Evolutionary conservation across 2,113 vertebrate genomes (phyloP).

Genomic region (Phaethornis superciliosus): DNA sequence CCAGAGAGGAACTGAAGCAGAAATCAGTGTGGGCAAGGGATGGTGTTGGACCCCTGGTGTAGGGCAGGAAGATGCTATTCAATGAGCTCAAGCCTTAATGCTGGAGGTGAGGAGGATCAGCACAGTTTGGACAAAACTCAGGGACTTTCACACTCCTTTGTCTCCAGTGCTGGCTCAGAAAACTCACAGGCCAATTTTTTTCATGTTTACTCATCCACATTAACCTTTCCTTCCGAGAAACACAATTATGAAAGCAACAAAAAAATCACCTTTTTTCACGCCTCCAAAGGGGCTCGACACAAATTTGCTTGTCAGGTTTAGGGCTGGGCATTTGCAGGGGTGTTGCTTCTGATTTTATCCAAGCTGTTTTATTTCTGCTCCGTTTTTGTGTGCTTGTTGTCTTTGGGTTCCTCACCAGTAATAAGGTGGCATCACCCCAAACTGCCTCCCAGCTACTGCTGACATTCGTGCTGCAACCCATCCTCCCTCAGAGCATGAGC

Average conservation of each 20-base stretch:
- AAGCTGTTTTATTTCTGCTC: conserved; percentile 6
- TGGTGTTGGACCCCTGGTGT: rapidly evolving
- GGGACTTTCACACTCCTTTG: neutral
- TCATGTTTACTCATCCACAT: neutral
- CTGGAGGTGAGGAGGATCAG: neutral
- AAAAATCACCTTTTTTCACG: neutral
- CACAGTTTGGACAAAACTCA: neutral
- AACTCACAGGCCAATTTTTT: neutral
- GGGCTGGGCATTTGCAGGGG: neutral
- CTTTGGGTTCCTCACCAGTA: conserved; percentile 2
- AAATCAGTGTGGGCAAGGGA: neutral
- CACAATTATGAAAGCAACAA: neutral
- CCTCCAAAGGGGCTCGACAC: neutral
- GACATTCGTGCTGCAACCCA: conserved; percentile 41
- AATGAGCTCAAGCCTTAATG: neutral
- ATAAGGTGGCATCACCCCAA: conserved; percentile 38
- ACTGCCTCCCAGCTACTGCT: neutral
- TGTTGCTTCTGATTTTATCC: conserved; percentile 48
- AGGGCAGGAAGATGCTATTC: neutral
- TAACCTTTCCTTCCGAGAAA: neutral
- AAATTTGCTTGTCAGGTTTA: conserved; percentile 28
- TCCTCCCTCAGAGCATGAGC: neutral
- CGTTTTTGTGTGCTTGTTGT: neutral
- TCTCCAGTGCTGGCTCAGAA: neutral
- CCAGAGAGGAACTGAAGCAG: neutral